These are phyloP conservation scores for Microctonus aethiopoides DNA, from an alignment of 2,888 invertebrate genomes.

Conservation along the genomic window DNA sequence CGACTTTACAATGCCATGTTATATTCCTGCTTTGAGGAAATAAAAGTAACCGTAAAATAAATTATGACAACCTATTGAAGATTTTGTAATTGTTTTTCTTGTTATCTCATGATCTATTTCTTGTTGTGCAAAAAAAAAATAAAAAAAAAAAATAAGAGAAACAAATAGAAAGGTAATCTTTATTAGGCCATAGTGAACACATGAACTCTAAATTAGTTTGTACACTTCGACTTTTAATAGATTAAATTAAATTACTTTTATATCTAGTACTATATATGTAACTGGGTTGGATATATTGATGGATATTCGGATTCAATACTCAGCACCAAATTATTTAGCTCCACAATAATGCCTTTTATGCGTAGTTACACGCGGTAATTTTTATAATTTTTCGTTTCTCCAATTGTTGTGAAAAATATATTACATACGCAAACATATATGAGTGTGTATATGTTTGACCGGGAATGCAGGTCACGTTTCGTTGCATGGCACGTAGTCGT, in stretches of 20 bases:
- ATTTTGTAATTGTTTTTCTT: background rate
- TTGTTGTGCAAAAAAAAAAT: background rate
- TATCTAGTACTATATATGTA: too few relatives aligned
- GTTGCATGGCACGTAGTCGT: conserved; percentile 34
- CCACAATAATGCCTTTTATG: conserved; percentile 28
- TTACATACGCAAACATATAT: conserved; percentile 7
- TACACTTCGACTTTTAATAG: too few relatives aligned
- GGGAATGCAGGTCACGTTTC: conserved; percentile 42
- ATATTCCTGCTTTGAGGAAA: background rate
- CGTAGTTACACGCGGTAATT: conserved; percentile 22
- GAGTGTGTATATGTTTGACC: conserved; percentile 14
- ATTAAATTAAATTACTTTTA: too few relatives aligned
- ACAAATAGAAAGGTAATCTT: background rate
- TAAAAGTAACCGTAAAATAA: background rate
- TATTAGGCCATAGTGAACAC: background rate
- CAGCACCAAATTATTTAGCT: conserved; percentile 10
- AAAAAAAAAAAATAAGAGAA: background rate
- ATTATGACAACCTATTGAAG: background rate
- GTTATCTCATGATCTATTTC: background rate
- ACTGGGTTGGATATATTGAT: too few relatives aligned
- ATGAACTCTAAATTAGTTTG: too few relatives aligned
- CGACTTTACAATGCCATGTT: background rate
- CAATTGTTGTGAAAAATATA: conserved; percentile 38
- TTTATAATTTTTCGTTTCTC: conserved; percentile 32
- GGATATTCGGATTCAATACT: background rate